Evolutionary conservation across 1,140 invertebrate species (phyloP).

Genomic region (Dinoponera quadriceps): DNA sequence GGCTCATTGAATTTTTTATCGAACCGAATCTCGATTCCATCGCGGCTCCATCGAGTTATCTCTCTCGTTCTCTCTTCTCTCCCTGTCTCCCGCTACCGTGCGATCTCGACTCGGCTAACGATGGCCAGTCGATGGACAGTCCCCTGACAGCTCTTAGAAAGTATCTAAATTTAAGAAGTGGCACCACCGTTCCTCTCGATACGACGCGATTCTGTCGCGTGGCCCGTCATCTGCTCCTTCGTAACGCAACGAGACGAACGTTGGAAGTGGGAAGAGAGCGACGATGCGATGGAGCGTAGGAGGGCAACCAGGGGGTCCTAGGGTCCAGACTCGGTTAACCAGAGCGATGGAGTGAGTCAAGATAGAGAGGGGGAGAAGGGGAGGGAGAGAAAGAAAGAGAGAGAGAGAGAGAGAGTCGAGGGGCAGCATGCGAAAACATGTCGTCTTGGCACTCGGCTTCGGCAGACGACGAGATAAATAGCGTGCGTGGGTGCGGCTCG

Average conservation of each 20-base stretch:
- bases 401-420: conserved; percentile 1
- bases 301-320: background rate
- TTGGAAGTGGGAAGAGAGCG: conserved; percentile 37
- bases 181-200: conserved; percentile 54
- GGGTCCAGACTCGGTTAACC: conserved; percentile 47
- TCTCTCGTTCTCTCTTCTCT: background rate
- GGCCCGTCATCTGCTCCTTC: conserved; percentile 55
- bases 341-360: conserved; percentile 27
- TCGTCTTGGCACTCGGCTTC: conserved; percentile 72
- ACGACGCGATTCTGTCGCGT: conserved; percentile 67
- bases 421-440: conserved; percentile 70
- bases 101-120: background rate
- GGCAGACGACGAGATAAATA: conserved; percentile 74
- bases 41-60: too few relatives aligned
- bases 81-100: background rate
- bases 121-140: conserved; percentile 11
- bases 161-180: conserved; percentile 74
- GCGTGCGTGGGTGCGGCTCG: conserved; percentile 73
- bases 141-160: conserved; percentile 47
- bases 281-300: background rate
- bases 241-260: conserved; percentile 43
- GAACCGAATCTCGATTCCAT: background rate
- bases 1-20: background rate
- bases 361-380: background rate
- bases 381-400: background rate